Base-by-base conservation (phyloP, 2,113 vertebrate genomes). In the Strix uralensis region DNA sequence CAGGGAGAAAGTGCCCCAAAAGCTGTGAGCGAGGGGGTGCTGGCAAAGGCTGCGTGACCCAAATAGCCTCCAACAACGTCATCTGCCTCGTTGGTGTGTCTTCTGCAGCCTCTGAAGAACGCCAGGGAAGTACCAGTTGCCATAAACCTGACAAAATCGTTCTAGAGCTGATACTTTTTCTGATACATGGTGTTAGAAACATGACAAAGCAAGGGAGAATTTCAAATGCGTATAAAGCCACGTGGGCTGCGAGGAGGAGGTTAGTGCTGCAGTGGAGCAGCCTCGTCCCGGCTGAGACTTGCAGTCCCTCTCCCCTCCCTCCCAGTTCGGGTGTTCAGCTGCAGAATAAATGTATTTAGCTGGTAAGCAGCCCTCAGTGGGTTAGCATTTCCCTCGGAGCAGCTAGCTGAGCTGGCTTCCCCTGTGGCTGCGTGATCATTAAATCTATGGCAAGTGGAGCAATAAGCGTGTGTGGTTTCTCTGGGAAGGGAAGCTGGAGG, bases 31-130 rank as follows among this genome's bases (percentile, higher is more conserved):
- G 15, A 72, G 71, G 30, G 26, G 23, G 29, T 27, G 57, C 44
- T 52, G 59, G 59, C 38, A 21, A 12, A 29, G 38, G 20, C 81
- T 73, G 67, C 4, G 1, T 32, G 44, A 79, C 66, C 44, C 57
- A 13, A 5, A 11, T 7, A 49, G 13, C 36, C 58, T 32, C 40
- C 40, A 21, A 2, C 51, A 13, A 1, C 2, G 2, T 46, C 47
- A 4, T 15, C 42, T 23, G 49, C 12, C 1, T 7, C 15, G n/a
- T 15, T 23, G 12, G 38, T 13, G 25, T n/a, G 29, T 74, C 59
- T 30, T 22, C 62, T 29, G 27, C 47, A 42, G 25, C 42, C 70
- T 49, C n/a, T 16, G 6, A 22, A 67, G 62, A 62, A 17, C 0
- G 3, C 20, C 18, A 8, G 69, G 6, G 38, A 73, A 15, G 52